Evolutionary conservation across 1,140 invertebrate genomes (phyloP), one percentile per base, ranked within the genome.

Genomic region (Lycorma delicatula): DNA sequence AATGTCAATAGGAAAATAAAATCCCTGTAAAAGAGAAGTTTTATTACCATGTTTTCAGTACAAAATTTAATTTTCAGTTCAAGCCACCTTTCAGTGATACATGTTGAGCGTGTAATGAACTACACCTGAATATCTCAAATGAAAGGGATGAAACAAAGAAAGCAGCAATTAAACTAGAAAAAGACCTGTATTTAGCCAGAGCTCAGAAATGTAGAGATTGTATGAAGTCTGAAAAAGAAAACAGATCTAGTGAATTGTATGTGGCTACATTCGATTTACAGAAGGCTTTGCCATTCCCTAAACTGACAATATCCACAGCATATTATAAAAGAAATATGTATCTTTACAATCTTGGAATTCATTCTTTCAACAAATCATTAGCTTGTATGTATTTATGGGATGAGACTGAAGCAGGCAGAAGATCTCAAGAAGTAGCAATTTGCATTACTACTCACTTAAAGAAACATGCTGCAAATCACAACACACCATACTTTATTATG

Each of bases 61-160:
- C 69, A 56, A 73, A 75, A 64, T 77, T 74, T 62, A 75, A 77
- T 68, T 67, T 76, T 54, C 67, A 72, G 66, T 74, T 75, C 63
- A 72, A 71, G 54, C 74, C 71, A 62, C 63, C 66, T 52, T 59
- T 28, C 12, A 75, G 75, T 56, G 59, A 64, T 60, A 68, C 64
- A 23, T 66, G 63, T 49, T 58, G 52, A 56, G 60, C 44, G 54
- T 66, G 63, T 57, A 55, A 64, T 51, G n/a, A 44, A 44, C 56
- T 63, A 13, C 29, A 60, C 58, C 52, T 60, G 28, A 54, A 59
- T 48, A 54, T 54, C 12, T 18, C 29, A 51, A 36, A 18, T 28
- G 55, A 52, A 52, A 22, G 7, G 1, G 41, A 47, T 48, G 55
- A 38, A 20, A 63, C 58, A 47, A 58, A 29, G 59, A 58, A 61